phyloP scores from a whole-genome alignment of 2,797 vertebrate species.

The Dendrocincla fuliginosa region DNA sequence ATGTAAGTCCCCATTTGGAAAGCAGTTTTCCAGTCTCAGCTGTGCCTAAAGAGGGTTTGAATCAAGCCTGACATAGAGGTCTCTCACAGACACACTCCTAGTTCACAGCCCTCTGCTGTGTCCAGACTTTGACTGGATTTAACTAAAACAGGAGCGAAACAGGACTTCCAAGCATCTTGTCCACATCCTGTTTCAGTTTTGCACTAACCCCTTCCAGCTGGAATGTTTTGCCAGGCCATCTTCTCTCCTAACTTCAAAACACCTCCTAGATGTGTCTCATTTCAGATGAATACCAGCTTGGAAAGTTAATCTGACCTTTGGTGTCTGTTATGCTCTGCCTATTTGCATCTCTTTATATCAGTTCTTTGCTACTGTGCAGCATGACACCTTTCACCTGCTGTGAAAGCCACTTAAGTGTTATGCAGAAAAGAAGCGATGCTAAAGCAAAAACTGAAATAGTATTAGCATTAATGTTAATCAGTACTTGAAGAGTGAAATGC shows the following conservation, averaged over 20 bases:
- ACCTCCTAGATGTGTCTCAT: not conserved
- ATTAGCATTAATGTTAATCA: not conserved
- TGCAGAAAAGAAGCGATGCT: not conserved
- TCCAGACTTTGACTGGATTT: not conserved
- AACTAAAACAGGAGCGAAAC: not conserved
- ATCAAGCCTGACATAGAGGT: not conserved
- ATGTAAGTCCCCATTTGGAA: constrained; percentile 38
- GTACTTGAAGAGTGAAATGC: not conserved
- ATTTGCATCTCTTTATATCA: not conserved
- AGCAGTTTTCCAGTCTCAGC: not conserved
- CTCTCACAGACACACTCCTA: not conserved
- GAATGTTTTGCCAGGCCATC: not conserved
- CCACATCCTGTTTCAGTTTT: not conserved
- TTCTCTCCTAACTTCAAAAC: not conserved
- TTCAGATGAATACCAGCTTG: not conserved
- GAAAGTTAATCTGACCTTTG: not conserved
- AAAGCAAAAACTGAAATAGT: not conserved
- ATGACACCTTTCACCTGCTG: not conserved
- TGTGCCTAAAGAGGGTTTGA: not conserved
- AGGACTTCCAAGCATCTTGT: not conserved
- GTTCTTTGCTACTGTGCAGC: not conserved
- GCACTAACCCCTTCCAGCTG: not conserved
- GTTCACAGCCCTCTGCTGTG: not conserved
- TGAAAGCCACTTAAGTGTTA: not conserved
- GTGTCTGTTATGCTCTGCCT: not conserved